phyloP scores from a whole-genome alignment of 2,888 invertebrate species.

The Achlya flavicornis region DNA sequence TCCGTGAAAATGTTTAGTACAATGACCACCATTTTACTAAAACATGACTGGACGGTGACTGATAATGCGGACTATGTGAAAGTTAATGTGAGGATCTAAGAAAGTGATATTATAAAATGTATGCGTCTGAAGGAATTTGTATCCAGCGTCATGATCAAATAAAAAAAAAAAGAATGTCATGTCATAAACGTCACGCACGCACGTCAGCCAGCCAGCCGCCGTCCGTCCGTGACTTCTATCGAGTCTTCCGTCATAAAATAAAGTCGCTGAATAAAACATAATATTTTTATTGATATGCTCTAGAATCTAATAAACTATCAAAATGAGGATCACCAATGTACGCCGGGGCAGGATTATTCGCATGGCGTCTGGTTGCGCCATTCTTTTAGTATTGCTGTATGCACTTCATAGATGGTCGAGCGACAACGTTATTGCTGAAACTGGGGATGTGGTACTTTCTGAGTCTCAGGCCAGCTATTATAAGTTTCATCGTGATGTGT shows the following conservation, averaged over 20 bases:
- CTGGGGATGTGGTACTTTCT: constrained; percentile 38
- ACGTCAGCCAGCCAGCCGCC: no score
- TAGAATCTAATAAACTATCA: constrained; percentile 33
- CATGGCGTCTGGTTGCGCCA: constrained; percentile 74
- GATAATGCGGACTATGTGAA: no score
- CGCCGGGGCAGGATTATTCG: constrained; percentile 85
- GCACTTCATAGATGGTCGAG: constrained; percentile 85
- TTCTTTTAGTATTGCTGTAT: constrained; percentile 85
- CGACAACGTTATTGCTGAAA: constrained; percentile 60
- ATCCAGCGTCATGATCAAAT: no score
- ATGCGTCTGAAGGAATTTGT: no score
- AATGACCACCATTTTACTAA: no score
- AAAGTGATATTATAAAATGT: no score
- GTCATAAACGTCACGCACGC: no score
- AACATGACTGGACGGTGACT: no score
- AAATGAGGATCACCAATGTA: constrained; percentile 85
- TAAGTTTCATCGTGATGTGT: constrained; percentile 68
- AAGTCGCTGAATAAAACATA: neutral
- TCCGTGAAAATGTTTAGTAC: no score
- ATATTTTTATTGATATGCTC: constrained; percentile 41
- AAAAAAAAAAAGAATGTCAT: no score
- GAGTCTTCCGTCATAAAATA: neutral
- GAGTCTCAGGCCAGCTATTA: constrained; percentile 51
- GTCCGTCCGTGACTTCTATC: neutral
- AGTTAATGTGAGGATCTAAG: no score